Conservation (phyloP, 2,113 vertebrate species). For the Apaloderma vittatum region DNA sequence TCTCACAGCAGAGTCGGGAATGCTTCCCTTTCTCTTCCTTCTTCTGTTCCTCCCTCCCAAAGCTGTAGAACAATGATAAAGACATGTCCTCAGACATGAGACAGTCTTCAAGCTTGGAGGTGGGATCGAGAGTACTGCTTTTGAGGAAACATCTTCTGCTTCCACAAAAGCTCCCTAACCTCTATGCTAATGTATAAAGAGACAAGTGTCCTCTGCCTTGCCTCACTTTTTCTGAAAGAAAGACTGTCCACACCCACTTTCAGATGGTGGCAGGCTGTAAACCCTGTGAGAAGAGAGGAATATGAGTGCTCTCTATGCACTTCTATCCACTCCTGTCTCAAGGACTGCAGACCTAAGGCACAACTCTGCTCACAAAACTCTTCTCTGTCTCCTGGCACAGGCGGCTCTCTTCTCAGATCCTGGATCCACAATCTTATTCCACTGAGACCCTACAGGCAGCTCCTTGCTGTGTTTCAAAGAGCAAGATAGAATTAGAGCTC, state of each 20-base stretch:
- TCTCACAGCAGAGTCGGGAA: neutral
- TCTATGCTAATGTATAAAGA: neutral
- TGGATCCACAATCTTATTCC: neutral
- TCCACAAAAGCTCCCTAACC: neutral
- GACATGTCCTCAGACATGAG: neutral
- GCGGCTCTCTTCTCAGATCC: neutral
- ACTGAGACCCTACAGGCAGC: neutral
- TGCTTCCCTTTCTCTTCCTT: neutral
- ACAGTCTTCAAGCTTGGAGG: neutral
- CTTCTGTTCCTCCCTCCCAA: neutral
- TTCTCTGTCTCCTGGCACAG: neutral
- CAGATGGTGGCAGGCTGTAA: neutral
- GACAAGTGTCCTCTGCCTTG: neutral
- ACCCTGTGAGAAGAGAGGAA: neutral
- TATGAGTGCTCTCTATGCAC: neutral
- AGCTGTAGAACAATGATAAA: neutral
- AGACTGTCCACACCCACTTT: neutral
- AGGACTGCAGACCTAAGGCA: neutral
- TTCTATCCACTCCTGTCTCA: neutral
- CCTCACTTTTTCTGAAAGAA: neutral
- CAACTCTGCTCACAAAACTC: neutral
- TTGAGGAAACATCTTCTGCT: neutral
- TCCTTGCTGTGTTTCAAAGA: neutral
- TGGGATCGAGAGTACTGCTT: neutral
- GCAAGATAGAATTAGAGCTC: neutral